phyloP scores from a whole-genome alignment of 2,888 invertebrate species.

The Danaus chrysippus region DNA sequence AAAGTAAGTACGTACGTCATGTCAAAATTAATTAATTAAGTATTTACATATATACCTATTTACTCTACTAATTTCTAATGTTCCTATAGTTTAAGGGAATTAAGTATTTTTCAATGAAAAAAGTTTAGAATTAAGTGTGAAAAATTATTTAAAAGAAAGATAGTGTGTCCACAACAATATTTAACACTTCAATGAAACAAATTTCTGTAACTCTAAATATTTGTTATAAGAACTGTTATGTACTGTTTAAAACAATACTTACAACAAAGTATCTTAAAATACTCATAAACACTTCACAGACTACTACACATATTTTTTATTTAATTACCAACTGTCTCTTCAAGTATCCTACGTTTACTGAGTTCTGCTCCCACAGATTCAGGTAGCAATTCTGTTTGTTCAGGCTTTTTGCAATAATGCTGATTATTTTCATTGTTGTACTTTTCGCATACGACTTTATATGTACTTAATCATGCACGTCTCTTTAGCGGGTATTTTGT shows the following conservation, averaged over 20 bases:
- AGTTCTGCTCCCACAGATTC: constrained; percentile 26
- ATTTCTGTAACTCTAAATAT: too few species aligned
- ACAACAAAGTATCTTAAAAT: constrained; percentile 18
- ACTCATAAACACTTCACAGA: constrained; percentile 17
- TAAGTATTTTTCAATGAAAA: too few species aligned
- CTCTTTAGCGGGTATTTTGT: not conserved
- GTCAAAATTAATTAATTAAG: too few species aligned
- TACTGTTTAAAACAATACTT: constrained; percentile 13
- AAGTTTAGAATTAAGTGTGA: too few species aligned
- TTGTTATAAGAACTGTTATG: too few species aligned
- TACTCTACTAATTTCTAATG: too few species aligned
- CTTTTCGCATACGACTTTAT: constrained; percentile 4
- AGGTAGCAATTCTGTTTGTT: constrained; percentile 24
- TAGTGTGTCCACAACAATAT: too few species aligned
- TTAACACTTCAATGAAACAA: too few species aligned
- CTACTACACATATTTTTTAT: constrained; percentile 22
- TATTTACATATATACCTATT: too few species aligned
- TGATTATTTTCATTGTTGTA: constrained; percentile 24
- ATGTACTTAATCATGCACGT: not conserved
- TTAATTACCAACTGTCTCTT: constrained; percentile 17
- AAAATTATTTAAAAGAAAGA: too few species aligned
- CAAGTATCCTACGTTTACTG: constrained; percentile 26
- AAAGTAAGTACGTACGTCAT: too few species aligned
- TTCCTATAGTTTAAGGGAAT: too few species aligned
- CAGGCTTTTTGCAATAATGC: constrained; percentile 28